These are phyloP conservation scores for Chionomys nivalis DNA, from an alignment of 2,113 vertebrate species.

Conservation along the genomic window DNA sequence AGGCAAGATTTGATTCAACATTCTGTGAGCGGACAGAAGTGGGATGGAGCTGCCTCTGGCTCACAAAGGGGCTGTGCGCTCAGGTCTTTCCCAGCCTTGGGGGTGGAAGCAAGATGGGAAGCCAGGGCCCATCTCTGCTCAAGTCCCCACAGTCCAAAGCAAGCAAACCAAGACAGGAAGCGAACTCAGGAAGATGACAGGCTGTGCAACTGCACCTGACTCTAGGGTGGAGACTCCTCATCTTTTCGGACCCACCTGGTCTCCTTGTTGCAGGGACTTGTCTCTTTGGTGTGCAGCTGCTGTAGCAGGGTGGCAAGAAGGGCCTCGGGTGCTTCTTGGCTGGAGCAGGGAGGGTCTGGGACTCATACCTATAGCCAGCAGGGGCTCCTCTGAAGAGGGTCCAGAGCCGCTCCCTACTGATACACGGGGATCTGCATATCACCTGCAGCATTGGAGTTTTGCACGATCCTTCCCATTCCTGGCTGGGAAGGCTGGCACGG, in stretches of 20 bases:
- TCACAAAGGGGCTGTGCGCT: neutral
- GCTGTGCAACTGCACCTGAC: neutral
- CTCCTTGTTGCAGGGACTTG: conserved; percentile 10
- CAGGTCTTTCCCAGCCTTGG: neutral
- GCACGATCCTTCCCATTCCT: conserved; percentile 52
- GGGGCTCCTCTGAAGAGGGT: neutral
- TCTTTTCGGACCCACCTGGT: conserved; percentile 57
- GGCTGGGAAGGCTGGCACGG: conserved; percentile 65
- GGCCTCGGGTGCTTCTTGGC: conserved; percentile 50
- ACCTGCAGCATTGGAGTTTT: neutral
- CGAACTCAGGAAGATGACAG: neutral
- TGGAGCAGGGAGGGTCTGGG: neutral
- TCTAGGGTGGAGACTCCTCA: neutral
- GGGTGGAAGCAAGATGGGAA: neutral
- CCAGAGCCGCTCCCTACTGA: neutral
- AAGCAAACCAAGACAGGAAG: conserved; percentile 55
- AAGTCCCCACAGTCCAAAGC: conserved; percentile 58
- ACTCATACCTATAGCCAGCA: neutral
- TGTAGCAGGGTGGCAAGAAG: neutral
- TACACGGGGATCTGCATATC: neutral
- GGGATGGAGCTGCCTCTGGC: neutral
- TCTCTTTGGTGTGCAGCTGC: neutral
- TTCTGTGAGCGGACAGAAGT: neutral
- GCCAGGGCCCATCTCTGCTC: neutral
- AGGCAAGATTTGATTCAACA: neutral